Base-by-base conservation (phyloP, 2,888 invertebrate species). In the Neoscelio sp. region DNA sequence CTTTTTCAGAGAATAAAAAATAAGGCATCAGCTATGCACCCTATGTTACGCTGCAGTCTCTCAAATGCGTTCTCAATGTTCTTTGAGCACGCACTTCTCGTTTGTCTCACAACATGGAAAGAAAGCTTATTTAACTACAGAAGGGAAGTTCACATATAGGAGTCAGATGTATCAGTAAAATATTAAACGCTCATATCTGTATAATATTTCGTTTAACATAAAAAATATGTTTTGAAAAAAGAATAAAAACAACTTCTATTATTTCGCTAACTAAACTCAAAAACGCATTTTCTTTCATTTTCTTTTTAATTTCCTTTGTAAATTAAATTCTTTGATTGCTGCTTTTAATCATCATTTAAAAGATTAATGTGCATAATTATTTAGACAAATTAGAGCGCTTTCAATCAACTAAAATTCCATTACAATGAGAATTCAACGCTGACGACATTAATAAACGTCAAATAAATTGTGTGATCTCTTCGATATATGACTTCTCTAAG, bases 21-120 rank as follows among this genome's bases (percentile, higher is more conserved):
- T 46, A 62, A 46, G 23, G 15, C 48, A 77, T 71, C 54, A 77
- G 33, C 56, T 46, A 77, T 77, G 65, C 60, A 77, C 70, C 77
- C 77, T 65, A 18, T 38, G n/a, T 20, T 38, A 26, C 12, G 12
- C 20, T 70, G 52, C 50, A 42, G 52, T 52, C 65, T 40, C 58
- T 64, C 33, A 28, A 67, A 52, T 46, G 35, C 46, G 64, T 46
- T 74, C 64, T 62, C 70, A 67, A 56, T 78, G 70, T 62, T 54
- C 54, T 46, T 54, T 60, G 44, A 67, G 52, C 64, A 76, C 77
- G 75, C 79, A 60, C 70, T 65, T 64, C 42, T 46, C 60, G 46
- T 74, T 70, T 78, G 67, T 58, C 50, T 62, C 38, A 40, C 33
- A 20, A 60, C 42, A 40, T 5, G 52, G 44, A 75, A 67, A 35